Evolutionary conservation across 2,113 vertebrate genomes (phyloP).

Genomic region (Thryonomys swinderianus): DNA sequence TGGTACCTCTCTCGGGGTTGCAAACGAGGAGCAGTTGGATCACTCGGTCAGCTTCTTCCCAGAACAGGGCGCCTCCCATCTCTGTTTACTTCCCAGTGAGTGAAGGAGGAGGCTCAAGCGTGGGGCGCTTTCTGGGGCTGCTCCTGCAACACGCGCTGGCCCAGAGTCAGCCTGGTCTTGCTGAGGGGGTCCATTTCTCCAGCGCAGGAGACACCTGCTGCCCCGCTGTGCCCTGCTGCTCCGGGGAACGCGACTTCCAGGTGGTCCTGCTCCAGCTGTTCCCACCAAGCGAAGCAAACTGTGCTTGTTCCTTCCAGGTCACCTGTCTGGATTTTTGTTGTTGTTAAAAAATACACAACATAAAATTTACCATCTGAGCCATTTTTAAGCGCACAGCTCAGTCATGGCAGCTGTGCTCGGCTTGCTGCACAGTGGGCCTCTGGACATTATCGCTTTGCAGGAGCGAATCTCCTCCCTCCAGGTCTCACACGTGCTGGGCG

Average conservation of each 20-base stretch:
- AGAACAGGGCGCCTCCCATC: conserved; percentile 81
- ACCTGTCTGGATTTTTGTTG: not conserved
- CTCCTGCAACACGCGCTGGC: conserved; percentile 45
- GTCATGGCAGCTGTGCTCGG: not conserved
- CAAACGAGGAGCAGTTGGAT: conserved; percentile 75
- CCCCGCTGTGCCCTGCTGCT: not conserved
- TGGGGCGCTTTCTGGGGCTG: conserved; percentile 68
- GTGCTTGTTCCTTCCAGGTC: not conserved
- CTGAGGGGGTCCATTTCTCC: not conserved
- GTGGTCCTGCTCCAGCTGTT: not conserved
- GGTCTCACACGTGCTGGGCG: not conserved
- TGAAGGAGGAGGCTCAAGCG: conserved; percentile 49
- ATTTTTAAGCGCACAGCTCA: not conserved
- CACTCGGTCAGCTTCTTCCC: conserved; percentile 73
- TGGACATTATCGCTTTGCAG: not conserved
- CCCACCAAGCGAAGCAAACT: not conserved
- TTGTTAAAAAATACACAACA: not conserved
- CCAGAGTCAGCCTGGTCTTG: not conserved
- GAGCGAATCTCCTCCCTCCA: not conserved
- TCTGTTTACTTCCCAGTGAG: conserved; percentile 79
- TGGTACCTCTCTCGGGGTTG: conserved; percentile 79
- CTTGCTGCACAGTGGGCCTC: not conserved
- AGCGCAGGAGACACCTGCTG: conserved; percentile 28
- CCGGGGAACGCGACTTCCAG: not conserved
- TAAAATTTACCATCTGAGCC: not conserved